Percentiles rank a stretch among this genome's conserved stretches.
Evolutionary conservation across 2,797 vertebrate species (phyloP).

Genomic region (Cyclura pinguis): DNA sequence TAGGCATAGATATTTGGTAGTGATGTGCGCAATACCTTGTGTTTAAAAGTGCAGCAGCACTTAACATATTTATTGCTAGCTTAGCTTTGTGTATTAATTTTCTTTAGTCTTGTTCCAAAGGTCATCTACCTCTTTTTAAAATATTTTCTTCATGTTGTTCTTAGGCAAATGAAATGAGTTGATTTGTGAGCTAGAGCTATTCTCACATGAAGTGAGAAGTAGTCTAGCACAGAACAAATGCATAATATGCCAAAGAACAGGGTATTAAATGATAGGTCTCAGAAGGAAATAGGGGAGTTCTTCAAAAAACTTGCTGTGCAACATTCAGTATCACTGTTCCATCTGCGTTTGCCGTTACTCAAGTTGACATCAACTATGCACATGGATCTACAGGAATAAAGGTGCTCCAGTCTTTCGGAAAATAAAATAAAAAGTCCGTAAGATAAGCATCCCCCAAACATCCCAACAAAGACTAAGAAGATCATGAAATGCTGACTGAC

Average conservation of each 20-base stretch:
- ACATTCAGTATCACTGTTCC: not conserved
- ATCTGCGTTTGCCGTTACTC: not conserved
- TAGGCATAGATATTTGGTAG: not conserved
- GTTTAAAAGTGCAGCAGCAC: not conserved
- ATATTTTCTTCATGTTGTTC: not conserved
- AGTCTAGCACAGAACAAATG: not conserved
- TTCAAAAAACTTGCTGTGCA: not conserved
- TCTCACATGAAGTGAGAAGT: rapidly evolving
- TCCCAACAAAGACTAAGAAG: not conserved
- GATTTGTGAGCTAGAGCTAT: not conserved
- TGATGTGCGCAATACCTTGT: not conserved
- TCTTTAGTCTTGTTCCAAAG: constrained; percentile 26
- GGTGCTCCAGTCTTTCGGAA: not conserved
- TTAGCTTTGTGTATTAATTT: not conserved
- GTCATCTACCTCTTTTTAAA: not conserved
- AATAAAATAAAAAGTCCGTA: not conserved
- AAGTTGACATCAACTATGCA: not conserved
- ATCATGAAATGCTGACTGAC: not conserved
- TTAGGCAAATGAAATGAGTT: not conserved
- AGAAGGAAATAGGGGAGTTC: not conserved
- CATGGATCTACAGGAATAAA: not conserved
- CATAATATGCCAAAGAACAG: not conserved
- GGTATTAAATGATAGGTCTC: not conserved
- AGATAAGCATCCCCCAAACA: not conserved
- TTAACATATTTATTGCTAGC: not conserved